Base-by-base conservation (phyloP, 2,888 invertebrate genomes). In the Anagyrus pseudococci region DNA sequence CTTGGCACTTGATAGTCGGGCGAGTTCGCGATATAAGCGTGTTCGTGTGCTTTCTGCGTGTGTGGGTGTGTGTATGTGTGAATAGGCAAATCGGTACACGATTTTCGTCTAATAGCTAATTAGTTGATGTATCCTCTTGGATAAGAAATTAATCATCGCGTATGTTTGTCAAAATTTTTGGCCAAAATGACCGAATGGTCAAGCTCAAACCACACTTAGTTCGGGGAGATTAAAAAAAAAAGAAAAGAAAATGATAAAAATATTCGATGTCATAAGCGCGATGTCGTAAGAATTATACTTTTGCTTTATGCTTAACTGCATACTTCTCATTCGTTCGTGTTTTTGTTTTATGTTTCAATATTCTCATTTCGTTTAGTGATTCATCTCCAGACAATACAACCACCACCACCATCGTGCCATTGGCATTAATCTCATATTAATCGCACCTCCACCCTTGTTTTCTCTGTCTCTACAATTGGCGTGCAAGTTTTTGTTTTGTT, bases 341-440 rank as follows among this genome's bases (percentile, higher is more conserved):
- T 2, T 37, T 15, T 46, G 13, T 10, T n/a, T n/a, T n/a, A n/a
- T n/a, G n/a, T n/a, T n/a, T 15, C 17, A 17, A 22, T 46, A 46
- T 46, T 26, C n/a, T 25, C 49, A 3, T 41, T 29, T 25, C 49
- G 4, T 41, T 49, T n/a, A n/a, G n/a, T n/a, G 17, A 20, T 52
- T 57, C 7, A 40, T 52, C 33, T 58, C 20, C 41, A 57, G 29
- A 43, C 22, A 50, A 33, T 44, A 62, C 29, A 40, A 72, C 76
- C 76, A 73, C 73, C 76, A 77, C 75, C 77, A 53, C 40, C 48
- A 48, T 44, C 49, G n/a, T 25, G 33, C 41, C 41, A 49, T 72
- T 72, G 67, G 67, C 68, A 71, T 73, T 71, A 70, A 55, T 22
- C 10, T 22, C 7, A 22, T 55, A 48, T 59, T 54, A 41, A 68